Conservation (phyloP, 2,797 vertebrate species). For the Hephaestus fuliginosus region DNA sequence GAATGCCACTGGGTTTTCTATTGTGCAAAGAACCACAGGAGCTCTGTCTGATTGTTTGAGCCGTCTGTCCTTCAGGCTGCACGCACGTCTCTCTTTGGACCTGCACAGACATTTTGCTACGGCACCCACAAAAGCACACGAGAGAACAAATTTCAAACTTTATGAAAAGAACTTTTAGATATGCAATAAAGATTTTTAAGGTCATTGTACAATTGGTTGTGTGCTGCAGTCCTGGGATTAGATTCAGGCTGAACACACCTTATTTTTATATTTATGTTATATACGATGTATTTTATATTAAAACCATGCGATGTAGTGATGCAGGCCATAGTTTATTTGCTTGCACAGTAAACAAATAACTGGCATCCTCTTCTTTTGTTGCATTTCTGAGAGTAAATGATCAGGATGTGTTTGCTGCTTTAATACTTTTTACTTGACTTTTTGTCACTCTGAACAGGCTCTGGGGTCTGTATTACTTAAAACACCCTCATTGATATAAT, state of each 20-base stretch:
- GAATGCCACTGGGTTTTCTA: slow-evolving; percentile 34
- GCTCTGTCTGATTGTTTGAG: slow-evolving; percentile 8
- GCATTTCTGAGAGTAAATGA: neutral
- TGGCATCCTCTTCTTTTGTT: neutral
- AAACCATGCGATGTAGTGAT: neutral
- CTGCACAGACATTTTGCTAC: neutral
- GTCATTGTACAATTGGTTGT: neutral
- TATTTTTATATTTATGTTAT: no score
- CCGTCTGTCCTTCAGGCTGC: neutral
- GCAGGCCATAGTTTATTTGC: neutral
- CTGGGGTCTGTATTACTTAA: neutral
- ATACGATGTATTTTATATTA: neutral
- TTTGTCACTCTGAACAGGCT: neutral
- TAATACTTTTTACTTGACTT: neutral
- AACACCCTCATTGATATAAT: neutral
- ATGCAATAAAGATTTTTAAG: neutral
- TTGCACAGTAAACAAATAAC: neutral
- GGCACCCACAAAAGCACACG: neutral
- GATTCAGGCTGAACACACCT: neutral
- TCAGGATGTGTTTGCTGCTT: neutral
- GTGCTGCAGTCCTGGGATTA: neutral
- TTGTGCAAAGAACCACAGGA: slow-evolving; percentile 21
- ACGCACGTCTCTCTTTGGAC: neutral
- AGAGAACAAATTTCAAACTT: neutral
- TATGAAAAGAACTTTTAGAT: neutral